These are phyloP conservation scores for Drosophila busckii DNA, from an alignment of 1,140 invertebrate species.

Conservation along the genomic window DNA sequence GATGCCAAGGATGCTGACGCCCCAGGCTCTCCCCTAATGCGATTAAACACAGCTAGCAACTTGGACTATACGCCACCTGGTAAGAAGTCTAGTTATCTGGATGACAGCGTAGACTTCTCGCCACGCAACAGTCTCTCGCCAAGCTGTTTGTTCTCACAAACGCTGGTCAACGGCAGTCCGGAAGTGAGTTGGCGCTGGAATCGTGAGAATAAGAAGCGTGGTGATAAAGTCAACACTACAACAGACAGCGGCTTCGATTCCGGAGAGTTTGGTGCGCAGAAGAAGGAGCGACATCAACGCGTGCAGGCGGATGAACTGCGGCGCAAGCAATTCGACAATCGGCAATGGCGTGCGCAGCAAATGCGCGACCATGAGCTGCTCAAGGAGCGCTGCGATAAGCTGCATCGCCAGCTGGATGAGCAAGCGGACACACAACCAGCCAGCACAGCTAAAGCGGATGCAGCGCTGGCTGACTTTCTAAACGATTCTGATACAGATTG, in stretches of 20 bases:
- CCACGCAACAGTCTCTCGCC: conserved; percentile 57
- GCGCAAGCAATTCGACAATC: conserved; percentile 52
- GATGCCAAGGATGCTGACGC: conserved; percentile 23
- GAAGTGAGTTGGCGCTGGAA: conserved; percentile 73
- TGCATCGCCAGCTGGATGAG: conserved; percentile 54
- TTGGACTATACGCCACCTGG: conserved; percentile 59
- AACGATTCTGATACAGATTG: conserved; percentile 70
- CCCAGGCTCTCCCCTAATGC: conserved; percentile 16
- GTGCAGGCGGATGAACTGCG: conserved; percentile 34
- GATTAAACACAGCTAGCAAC: conserved; percentile 13
- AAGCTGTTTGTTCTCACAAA: conserved; percentile 60
- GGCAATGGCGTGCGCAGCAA: conserved; percentile 56
- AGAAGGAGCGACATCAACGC: conserved; percentile 42
- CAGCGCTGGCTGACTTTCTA: conserved; percentile 52
- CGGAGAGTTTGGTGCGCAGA: conserved; percentile 34
- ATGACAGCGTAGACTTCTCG: conserved; percentile 68
- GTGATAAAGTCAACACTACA: conserved; percentile 40
- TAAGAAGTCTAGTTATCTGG: conserved; percentile 47
- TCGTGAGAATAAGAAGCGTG: conserved; percentile 20
- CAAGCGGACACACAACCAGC: conserved; percentile 17
- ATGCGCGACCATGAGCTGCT: conserved; percentile 52
- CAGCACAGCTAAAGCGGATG: conserved; percentile 4
- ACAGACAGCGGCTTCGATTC: conserved; percentile 66
- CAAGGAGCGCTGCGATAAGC: conserved; percentile 58
- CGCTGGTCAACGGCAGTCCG: conserved; percentile 59